Evolutionary conservation across 2,113 vertebrate species (phyloP), one percentile per base, ranked within the genome.

Genomic region (Protomyctophum bolini): DNA sequence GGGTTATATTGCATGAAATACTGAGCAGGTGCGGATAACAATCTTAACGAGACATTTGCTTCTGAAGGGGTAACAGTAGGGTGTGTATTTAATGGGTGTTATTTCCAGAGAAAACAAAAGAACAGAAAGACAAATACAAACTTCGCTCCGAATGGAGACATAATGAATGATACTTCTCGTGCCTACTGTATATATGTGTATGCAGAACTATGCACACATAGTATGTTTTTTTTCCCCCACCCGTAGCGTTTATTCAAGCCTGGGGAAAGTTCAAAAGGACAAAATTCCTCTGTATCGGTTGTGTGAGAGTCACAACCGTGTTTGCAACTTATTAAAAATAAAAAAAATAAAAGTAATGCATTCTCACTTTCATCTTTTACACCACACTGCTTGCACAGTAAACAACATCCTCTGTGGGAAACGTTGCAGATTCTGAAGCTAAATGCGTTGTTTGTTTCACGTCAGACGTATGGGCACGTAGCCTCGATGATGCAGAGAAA

Each of bases 1-100:
- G 33, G 15, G 10, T 12, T 65, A 21, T 21, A 21, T 21, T 21
- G 21, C 21, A 58, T 83, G 59, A 73, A 76, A 86, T 70, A 73
- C 55, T 67, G 75, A 72, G 45, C 21, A 11, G 7, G 48, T n/a
- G n/a, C 4, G 12, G 63, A 8, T 50, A 29, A 50, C 50, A 2
- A 11, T 10, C 63, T 15, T 10, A 46, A 21, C 21, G 21, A 21
- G 10, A 51, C 2, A n/a, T n/a, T 52, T 12, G 8, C 7, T 14
- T 52, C 14, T 51, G 33, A 12, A n/a, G 52, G n/a, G 58, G 56
- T 12, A 56, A 56, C 6, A 63, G 11, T 46, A 45, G 41, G 28
- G 14, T 15, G 52, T 54, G 52, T 54, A 12, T 41, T 1, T 21
- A 21, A 21, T 41, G 33, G 3, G 33, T 41, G 33, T 41, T 41